Evolutionary conservation across 1,140 invertebrate genomes (phyloP).

Genomic region (Aphaenogaster ashmeadi): DNA sequence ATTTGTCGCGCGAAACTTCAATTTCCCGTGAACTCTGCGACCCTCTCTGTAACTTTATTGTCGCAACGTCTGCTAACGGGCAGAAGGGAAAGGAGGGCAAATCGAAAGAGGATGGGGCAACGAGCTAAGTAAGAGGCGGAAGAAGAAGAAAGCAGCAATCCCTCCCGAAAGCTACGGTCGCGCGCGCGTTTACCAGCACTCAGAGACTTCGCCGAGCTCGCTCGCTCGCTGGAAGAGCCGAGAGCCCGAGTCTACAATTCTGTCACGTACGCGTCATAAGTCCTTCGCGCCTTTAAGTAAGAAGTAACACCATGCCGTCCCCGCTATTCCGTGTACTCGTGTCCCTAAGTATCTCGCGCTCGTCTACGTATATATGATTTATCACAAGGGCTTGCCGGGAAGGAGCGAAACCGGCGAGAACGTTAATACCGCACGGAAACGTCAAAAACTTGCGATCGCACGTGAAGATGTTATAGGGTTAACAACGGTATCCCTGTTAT

Average conservation of each 20-base stretch:
- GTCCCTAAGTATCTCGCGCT: slow-evolving; percentile 63
- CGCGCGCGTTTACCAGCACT: slow-evolving; percentile 44
- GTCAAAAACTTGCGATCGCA: slow-evolving; percentile 20
- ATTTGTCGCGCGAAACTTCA: slow-evolving; percentile 78
- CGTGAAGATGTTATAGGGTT: background rate
- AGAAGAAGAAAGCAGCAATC: slow-evolving; percentile 67
- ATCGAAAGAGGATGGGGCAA: slow-evolving; percentile 33
- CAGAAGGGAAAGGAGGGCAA: slow-evolving; percentile 28
- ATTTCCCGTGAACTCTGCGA: slow-evolving; percentile 75
- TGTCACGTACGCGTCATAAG: slow-evolving; percentile 82
- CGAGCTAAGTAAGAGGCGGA: slow-evolving; percentile 42
- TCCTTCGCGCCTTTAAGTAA: slow-evolving; percentile 79
- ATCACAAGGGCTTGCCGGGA: slow-evolving; percentile 14
- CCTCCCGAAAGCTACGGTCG: slow-evolving; percentile 30
- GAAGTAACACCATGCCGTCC: slow-evolving; percentile 75
- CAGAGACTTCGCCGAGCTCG: slow-evolving; percentile 24
- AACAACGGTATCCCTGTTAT: background rate
- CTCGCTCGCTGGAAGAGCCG: slow-evolving; percentile 10
- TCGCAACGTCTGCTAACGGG: slow-evolving; percentile 63
- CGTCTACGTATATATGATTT: slow-evolving; percentile 44
- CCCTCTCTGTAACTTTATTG: slow-evolving; percentile 74
- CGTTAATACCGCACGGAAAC: background rate
- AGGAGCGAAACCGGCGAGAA: background rate
- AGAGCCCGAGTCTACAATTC: slow-evolving; percentile 72
- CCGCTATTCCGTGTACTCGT: slow-evolving; percentile 50